Conservation (phyloP, 2,113 vertebrate species). For the Oryzias celebensis region DNA sequence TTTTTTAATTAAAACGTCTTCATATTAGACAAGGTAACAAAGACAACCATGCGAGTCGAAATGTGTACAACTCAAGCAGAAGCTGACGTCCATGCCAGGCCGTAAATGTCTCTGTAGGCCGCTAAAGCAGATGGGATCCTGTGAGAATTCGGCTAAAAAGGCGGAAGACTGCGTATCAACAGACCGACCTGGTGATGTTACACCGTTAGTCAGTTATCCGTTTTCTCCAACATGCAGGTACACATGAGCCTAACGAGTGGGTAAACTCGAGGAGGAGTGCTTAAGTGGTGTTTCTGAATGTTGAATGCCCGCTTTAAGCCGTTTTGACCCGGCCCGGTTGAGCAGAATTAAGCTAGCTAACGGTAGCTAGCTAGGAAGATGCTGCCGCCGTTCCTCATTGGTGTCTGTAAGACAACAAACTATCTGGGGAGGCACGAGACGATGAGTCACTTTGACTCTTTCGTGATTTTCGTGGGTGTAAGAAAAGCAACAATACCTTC, state of each 20-base stretch:
- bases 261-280: conserved; percentile 11
- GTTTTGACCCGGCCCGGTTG: background rate
- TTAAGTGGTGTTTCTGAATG: background rate
- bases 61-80: background rate
- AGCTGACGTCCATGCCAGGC: background rate
- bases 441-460: background rate
- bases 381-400: conserved; percentile 1
- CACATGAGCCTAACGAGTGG: conserved; percentile 7
- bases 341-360: conserved; percentile 15
- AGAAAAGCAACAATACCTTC: too few species aligned
- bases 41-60: conserved; percentile 6
- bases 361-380: conserved; percentile 11
- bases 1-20: conserved; percentile 15
- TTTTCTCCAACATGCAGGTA: conserved; percentile 25
- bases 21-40: background rate
- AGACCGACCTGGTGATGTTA: conserved; percentile 33
- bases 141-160: conserved; percentile 43
- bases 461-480: background rate
- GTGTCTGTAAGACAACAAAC: background rate
- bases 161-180: conserved; percentile 65
- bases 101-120: conserved; percentile 15
- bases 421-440: background rate
- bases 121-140: conserved; percentile 52
- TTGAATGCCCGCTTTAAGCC: background rate
- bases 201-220: conserved; percentile 25